A percentile compares a stretch with the other conserved stretches of the same genome.
Conservation (phyloP, 2,888 invertebrate genomes). For the Ornithoptera alexandrae region DNA sequence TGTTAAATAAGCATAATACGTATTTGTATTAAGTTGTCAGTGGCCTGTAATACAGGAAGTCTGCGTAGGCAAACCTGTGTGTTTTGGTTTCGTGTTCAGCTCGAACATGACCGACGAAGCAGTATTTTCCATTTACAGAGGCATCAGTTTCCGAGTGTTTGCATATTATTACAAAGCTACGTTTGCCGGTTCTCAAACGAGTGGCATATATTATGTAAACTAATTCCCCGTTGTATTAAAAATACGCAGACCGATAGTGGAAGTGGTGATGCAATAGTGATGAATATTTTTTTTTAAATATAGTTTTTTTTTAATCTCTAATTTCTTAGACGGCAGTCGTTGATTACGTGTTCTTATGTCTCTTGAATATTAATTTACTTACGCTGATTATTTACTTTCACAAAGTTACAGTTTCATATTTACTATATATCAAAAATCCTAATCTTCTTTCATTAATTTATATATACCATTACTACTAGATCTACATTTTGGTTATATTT, state of each 20-base stretch:
- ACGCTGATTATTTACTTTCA: too few relatives aligned
- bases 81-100: neutral
- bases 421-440: too few relatives aligned
- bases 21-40: neutral
- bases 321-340: too few relatives aligned
- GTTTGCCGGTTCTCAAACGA: conserved; percentile 26
- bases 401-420: too few relatives aligned
- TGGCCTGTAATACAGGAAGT: neutral
- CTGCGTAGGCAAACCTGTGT: neutral
- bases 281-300: too few relatives aligned
- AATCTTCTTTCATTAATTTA: too few relatives aligned
- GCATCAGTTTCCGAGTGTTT: conserved; percentile 38
- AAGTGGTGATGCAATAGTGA: neutral
- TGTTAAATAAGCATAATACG: neutral
- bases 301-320: too few relatives aligned
- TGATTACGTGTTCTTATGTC: too few relatives aligned
- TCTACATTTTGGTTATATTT: too few relatives aligned
- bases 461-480: too few relatives aligned
- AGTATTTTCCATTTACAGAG: conserved; percentile 35
- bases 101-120: neutral
- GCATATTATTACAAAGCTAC: conserved; percentile 55
- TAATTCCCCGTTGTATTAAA: neutral
- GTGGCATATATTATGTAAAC: conserved; percentile 25
- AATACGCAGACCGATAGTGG: conserved; percentile 4
- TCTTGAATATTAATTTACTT: too few relatives aligned